Evolutionary conservation across 2,113 vertebrate species (phyloP), one percentile per base, ranked within the genome.

Genomic region (Polyodon spathula): DNA sequence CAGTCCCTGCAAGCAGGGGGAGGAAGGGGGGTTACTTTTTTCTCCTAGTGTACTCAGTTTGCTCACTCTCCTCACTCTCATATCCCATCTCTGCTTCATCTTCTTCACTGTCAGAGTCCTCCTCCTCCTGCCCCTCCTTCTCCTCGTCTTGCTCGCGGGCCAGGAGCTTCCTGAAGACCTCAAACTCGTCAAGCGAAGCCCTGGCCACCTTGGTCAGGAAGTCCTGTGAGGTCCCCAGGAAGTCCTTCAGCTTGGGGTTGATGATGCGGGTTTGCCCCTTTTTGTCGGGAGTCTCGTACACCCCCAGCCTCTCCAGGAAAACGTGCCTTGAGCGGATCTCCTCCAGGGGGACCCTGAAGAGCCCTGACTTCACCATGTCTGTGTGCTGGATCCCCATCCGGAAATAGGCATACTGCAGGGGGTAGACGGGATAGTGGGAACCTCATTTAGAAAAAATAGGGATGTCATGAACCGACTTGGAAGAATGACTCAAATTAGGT

Each of bases 271-370:
- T 92, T 72, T 93, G 93, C 11, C 92, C 90, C 55, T 95, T 92
- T 72, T 93, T 97, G 75, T 89, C 73, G 0, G 95, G 95, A 2
- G 91, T 94, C 54, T 88, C 85, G 67, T 92, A 99, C 10, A 86
- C 71, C 9, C 95, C 96, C 0, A 91, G 81, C 0, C 93, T 89
- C 79, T 98, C 95, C 63, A 99, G 72, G 75, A 94, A 99, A 56
- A 73, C 44, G 59, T 95, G 90, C 3, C 96, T 86, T 73, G 78
- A 82, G 54, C 81, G 81, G 40, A 93, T 74, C 68, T 92, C 89
- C 0, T 74, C 70, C n/a, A 95, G 55, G 1, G 86, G 48, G 61
- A 66, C 69, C 42, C 70, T 76, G 62, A 97, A 91, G 4, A 92
- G 68, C 6, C 70, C 76, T 5, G 79, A 80, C 66, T 78, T 88